These are phyloP conservation scores for Martes martes DNA, from an alignment of 2,113 vertebrate species.

Conservation along the genomic window DNA sequence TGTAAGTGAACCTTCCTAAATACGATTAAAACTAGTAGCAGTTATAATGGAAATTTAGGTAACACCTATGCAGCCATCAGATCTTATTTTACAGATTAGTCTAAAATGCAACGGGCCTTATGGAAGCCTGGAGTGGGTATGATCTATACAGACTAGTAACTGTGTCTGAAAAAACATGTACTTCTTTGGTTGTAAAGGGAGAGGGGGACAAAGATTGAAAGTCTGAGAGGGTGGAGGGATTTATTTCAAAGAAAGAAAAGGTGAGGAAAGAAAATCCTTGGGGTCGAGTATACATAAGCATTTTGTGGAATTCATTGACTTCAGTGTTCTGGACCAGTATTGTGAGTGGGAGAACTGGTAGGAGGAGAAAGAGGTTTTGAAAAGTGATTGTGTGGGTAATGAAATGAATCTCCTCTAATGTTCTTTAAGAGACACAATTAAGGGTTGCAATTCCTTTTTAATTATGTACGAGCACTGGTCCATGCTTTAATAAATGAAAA, in stretches of 20 bases:
- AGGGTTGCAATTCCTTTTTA: conserved; percentile 55
- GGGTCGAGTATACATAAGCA: no score
- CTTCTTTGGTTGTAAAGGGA: not conserved
- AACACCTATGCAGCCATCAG: not conserved
- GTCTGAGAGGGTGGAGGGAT: not conserved
- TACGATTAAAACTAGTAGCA: not conserved
- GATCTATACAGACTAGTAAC: not conserved
- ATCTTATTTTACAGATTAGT: not conserved
- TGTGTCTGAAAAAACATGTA: not conserved
- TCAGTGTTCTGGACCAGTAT: not conserved
- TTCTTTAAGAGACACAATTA: conserved; percentile 62
- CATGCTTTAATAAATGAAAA: conserved; percentile 31
- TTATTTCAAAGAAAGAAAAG: not conserved
- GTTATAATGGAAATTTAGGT: not conserved
- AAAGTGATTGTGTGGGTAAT: conserved; percentile 33
- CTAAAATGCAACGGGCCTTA: not conserved
- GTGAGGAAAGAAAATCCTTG: not conserved
- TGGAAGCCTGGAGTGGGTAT: not conserved
- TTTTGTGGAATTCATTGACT: not conserved
- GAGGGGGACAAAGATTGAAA: not conserved
- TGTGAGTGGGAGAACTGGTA: not conserved
- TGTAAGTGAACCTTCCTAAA: not conserved
- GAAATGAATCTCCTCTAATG: conserved; percentile 51
- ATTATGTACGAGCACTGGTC: conserved; percentile 47
- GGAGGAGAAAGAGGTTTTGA: not conserved